phyloP scores from a whole-genome alignment of 2,113 vertebrate species.

The Hippocampus mohnikei region DNA sequence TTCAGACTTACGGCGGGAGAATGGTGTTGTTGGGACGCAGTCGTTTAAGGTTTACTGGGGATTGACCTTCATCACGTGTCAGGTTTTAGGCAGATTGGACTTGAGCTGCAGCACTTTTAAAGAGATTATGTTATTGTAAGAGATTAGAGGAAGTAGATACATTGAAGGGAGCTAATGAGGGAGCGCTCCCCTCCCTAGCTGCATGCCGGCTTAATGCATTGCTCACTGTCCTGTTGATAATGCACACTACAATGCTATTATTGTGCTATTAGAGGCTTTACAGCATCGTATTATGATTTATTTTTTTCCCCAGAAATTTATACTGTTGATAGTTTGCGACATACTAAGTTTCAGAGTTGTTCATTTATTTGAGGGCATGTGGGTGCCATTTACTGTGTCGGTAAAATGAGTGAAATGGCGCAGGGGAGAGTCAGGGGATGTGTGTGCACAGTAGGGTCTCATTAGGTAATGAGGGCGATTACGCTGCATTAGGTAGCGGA shows the following conservation, averaged over 20 bases:
- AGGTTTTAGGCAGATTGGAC: slow-evolving; percentile 71
- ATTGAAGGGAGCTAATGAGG: slow-evolving; percentile 68
- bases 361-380: slow-evolving; percentile 32
- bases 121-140: slow-evolving; percentile 74
- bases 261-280: slow-evolving; percentile 60
- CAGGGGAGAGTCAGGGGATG: slow-evolving; percentile 19
- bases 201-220: slow-evolving; percentile 53
- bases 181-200: slow-evolving; percentile 59
- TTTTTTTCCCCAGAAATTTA: slow-evolving; percentile 16
- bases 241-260: slow-evolving; percentile 64
- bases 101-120: slow-evolving; percentile 72
- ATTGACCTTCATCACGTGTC: slow-evolving; percentile 70
- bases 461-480: slow-evolving; percentile 72
- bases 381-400: slow-evolving; percentile 38
- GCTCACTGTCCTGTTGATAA: slow-evolving; percentile 70
- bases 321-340: slow-evolving; percentile 38
- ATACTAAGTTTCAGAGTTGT: slow-evolving; percentile 25
- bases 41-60: slow-evolving; percentile 52
- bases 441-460: slow-evolving; percentile 62
- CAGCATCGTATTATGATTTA: slow-evolving; percentile 27
- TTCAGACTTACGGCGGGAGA: slow-evolving; percentile 8
- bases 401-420: slow-evolving; percentile 10
- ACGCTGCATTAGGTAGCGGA: slow-evolving; percentile 62
- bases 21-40: slow-evolving; percentile 27
- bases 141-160: slow-evolving; percentile 72